These are phyloP conservation scores for Sebastiscus albofasciatus DNA, from an alignment of 2,797 vertebrate species.

Conservation along the genomic window DNA sequence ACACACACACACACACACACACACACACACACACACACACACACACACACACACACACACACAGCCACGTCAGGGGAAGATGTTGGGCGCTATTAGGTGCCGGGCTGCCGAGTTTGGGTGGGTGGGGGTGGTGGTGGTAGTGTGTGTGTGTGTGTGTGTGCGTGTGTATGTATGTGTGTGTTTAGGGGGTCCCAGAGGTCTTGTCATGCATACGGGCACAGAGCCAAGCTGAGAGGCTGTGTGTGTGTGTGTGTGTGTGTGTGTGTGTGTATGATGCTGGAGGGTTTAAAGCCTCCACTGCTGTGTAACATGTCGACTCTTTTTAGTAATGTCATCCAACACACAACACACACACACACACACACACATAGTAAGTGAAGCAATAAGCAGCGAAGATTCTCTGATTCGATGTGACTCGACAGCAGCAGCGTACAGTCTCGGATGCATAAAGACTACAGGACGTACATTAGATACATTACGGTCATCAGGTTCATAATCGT, in stretches of 20 bases:
- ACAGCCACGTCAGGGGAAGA: conserved; percentile 54
- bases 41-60: conserved; percentile 8
- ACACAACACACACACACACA: conserved; percentile 22
- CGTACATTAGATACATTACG: conserved; percentile 41
- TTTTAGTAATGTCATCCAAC: conserved; percentile 71
- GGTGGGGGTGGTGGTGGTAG: conserved; percentile 25
- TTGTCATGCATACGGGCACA: conserved; percentile 63
- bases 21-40: too few relatives aligned
- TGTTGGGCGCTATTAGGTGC: conserved; percentile 65
- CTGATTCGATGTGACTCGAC: conserved; percentile 45
- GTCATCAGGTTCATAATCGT: background rate
- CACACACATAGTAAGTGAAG: conserved; percentile 17
- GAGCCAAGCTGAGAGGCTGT: conserved; percentile 54
- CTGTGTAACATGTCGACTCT: conserved; percentile 75
- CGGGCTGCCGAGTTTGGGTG: conserved; percentile 47
- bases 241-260: conserved; percentile 37
- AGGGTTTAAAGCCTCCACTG: conserved; percentile 57
- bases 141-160: conserved; percentile 1
- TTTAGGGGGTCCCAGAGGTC: conserved; percentile 69
- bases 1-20: too few relatives aligned
- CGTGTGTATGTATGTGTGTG: conserved; percentile 13
- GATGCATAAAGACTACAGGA: conserved; percentile 15
- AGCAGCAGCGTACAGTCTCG: conserved; percentile 11
- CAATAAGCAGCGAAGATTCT: background rate
- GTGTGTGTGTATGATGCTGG: conserved; percentile 40